These are phyloP conservation scores for Australoheros scitulus DNA, from an alignment of 2,113 vertebrate species.

Conservation along the genomic window DNA sequence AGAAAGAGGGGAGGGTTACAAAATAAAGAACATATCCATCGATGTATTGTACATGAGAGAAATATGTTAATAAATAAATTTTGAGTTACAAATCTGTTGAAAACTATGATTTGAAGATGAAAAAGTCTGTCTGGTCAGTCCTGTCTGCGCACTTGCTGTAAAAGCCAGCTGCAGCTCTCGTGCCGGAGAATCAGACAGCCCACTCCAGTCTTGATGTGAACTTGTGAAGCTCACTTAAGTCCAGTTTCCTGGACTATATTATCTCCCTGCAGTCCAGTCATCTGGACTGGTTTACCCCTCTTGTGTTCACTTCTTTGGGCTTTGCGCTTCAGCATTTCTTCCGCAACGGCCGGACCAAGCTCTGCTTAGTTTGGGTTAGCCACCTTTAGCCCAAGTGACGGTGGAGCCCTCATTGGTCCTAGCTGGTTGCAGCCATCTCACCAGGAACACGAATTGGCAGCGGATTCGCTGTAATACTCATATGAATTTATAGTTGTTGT, in stretches of 20 bases:
- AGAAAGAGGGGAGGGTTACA: conserved; percentile 55
- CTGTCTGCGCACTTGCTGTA: conserved; percentile 45
- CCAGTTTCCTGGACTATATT: conserved; percentile 39
- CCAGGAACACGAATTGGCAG: conserved; percentile 28
- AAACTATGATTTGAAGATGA: conserved; percentile 73
- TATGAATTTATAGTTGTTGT: conserved; percentile 63
- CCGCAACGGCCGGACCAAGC: not conserved
- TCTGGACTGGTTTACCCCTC: conserved; percentile 19
- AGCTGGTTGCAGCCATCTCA: not conserved
- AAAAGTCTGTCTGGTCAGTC: conserved; percentile 70
- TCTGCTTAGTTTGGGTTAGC: conserved; percentile 1
- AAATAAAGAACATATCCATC: conserved; percentile 74
- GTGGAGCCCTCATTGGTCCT: conserved; percentile 18
- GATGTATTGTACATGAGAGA: conserved; percentile 72
- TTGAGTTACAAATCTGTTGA: conserved; percentile 74
- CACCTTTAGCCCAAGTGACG: conserved; percentile 10
- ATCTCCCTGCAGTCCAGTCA: conserved; percentile 18
- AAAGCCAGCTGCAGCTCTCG: conserved; percentile 2
- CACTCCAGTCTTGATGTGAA: conserved; percentile 31
- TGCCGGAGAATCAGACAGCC: conserved; percentile 41
- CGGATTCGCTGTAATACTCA: conserved; percentile 56
- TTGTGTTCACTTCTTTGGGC: conserved; percentile 29
- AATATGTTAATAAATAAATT: conserved; percentile 69
- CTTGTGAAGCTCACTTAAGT: conserved; percentile 25
- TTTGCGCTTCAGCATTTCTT: conserved; percentile 11